phyloP scores from a whole-genome alignment of 30 jellyfish, hydroid and myxozoan species.

The Aurelia aurita region DNA sequence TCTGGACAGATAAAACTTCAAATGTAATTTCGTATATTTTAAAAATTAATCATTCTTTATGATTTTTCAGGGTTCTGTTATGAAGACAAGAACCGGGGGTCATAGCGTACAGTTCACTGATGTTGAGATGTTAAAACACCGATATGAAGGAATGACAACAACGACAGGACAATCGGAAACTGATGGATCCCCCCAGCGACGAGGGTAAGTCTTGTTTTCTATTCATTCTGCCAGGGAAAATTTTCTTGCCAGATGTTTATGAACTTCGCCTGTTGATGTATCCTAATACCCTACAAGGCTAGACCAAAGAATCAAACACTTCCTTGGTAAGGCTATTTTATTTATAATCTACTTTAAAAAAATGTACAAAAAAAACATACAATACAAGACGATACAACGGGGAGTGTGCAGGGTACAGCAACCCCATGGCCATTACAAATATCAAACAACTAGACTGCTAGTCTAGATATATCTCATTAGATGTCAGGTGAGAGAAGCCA shows the following conservation, averaged over 20 bases:
- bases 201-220: slow-evolving; percentile 23
- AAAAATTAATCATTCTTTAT: not conserved
- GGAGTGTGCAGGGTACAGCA: no score
- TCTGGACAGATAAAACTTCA: no score
- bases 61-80: slow-evolving; percentile 80
- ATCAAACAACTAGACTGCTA: no score
- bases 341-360: no score
- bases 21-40: no score
- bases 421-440: no score
- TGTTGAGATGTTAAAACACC: slow-evolving; percentile 83
- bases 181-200: slow-evolving; percentile 49
- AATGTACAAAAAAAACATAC: no score
- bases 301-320: no score
- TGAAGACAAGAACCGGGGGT: slow-evolving; percentile 98
- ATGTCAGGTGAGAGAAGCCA: no score
- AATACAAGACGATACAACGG: no score
- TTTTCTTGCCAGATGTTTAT: not conserved
- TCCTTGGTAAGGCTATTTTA: no score
- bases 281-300: not conserved
- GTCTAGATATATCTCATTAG: no score
- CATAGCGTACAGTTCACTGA: slow-evolving; percentile 98
- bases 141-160: slow-evolving; percentile 56
- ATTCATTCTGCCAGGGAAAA: not conserved
- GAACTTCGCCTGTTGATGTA: not conserved
- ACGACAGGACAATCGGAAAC: slow-evolving; percentile 72